A percentile compares a stretch with the other conserved stretches of the same genome.
Evolutionary conservation across 2,888 invertebrate species (phyloP).

Genomic region (Cotesia congregata): DNA sequence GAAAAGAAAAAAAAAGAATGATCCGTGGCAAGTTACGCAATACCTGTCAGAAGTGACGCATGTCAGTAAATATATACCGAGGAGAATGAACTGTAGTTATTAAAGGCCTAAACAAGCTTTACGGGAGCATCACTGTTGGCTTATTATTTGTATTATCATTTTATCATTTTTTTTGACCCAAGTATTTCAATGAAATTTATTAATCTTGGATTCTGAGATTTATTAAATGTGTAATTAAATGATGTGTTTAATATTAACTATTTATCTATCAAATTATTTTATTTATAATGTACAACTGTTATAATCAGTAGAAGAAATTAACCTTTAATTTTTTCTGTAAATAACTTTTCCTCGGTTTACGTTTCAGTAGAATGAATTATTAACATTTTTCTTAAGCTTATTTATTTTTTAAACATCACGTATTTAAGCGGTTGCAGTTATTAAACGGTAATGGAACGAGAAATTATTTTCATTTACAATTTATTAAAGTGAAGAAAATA

Average conservation of each 20-base stretch:
- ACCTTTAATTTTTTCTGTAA: too few species aligned
- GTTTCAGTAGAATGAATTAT: too few species aligned
- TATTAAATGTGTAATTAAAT: neutral
- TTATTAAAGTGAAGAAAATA: too few species aligned
- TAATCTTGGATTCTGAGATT: neutral
- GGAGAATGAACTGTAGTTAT: conserved; percentile 8
- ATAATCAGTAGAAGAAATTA: too few species aligned
- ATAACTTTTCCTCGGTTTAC: too few species aligned
- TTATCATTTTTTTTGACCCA: neutral
- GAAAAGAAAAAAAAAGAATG: neutral
- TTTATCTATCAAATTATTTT: too few species aligned
- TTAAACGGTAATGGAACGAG: too few species aligned
- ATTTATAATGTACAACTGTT: too few species aligned
- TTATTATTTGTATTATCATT: neutral
- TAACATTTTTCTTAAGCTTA: too few species aligned
- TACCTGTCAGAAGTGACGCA: conserved; percentile 11
- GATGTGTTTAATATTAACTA: neutral
- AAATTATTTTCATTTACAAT: too few species aligned
- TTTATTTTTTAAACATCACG: too few species aligned
- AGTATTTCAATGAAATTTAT: neutral
- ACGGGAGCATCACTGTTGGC: neutral
- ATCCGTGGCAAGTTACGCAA: neutral
- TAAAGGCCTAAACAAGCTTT: conserved; percentile 16
- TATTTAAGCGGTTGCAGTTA: too few species aligned
- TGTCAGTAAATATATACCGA: conserved; percentile 12